Base-by-base conservation (phyloP, 2,888 invertebrate genomes). In the Drosophila leonis region DNA sequence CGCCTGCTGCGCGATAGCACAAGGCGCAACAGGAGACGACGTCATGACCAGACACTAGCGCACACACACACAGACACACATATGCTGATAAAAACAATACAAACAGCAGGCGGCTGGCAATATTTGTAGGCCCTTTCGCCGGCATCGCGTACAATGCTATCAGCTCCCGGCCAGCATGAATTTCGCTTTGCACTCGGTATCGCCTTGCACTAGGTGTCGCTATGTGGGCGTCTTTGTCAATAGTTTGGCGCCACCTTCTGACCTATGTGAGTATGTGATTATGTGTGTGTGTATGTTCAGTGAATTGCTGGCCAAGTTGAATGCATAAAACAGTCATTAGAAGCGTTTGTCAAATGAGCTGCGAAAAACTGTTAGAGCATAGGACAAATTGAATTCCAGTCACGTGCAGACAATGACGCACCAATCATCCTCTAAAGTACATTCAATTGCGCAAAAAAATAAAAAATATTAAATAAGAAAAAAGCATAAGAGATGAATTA, bases 1-100 rank as follows among this genome's bases (percentile, higher is more conserved):
- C 51, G 51, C 42, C 63, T 73, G 55, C 56, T 63, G 67, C 35
- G 73, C 57, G 66, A 31, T 52, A 49, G 31, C 67, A 82, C 49
- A 76, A 69, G 71, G 81, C 75, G 85, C 89, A 86, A 89, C 85
- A 87, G 87, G 89, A 86, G 89, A 67, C 69, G 76, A 74, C 69
- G 80, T 74, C 73, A 76, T n/a, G 37, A 59, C 46, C 63, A 65
- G 52, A 41, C 67, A 57, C 39, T 61, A 35, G 49, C 48, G 39
- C 35, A 44, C 51, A 46, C 42, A 55, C 41, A 20, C 29, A 57
- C 41, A 51, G 27, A 56, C 59, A 51, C 49, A 61, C 46, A 46
- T 44, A 41, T 51, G 46, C 18, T 46, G 27, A 18, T 62, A 63
- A 70, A 72, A 72, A 65, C 78, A 81, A 65, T 70, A 48, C 65